These are phyloP conservation scores for Mimachlamys varia DNA, from an alignment of 2,888 invertebrate species.

Conservation along the genomic window DNA sequence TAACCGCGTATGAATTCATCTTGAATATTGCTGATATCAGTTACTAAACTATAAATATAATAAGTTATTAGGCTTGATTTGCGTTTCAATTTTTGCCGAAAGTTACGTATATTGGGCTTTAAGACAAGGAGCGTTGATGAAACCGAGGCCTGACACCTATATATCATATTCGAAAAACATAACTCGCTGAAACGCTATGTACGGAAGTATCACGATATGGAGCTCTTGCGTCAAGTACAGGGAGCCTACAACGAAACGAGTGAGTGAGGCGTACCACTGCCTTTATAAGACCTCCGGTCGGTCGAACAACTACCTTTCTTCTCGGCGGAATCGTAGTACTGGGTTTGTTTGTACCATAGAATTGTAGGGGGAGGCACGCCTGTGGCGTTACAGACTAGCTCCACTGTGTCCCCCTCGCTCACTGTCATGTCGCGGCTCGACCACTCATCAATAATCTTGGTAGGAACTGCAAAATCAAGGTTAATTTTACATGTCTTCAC, in stretches of 20 bases:
- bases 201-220: too few species aligned
- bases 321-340: constrained; percentile 58
- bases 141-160: too few species aligned
- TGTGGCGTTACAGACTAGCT: constrained; percentile 90
- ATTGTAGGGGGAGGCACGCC: constrained; percentile 93
- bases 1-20: too few species aligned
- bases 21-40: too few species aligned
- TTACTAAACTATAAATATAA: too few species aligned
- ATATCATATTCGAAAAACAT: too few species aligned
- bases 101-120: too few species aligned
- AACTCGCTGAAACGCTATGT: too few species aligned
- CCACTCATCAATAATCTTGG: constrained; percentile 94
- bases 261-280: constrained; percentile 20
- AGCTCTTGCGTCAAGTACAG: neutral
- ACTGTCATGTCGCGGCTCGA: constrained; percentile 92
- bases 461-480: constrained; percentile 89
- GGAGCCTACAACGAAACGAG: neutral
- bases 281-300: neutral
- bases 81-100: too few species aligned
- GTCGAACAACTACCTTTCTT: constrained; percentile 63
- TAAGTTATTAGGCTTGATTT: too few species aligned
- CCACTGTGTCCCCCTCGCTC: constrained; percentile 97
- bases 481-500: neutral
- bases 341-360: constrained; percentile 88
- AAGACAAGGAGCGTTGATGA: too few species aligned